Conservation (phyloP, 2,797 vertebrate species). For the Glossophaga mutica region DNA sequence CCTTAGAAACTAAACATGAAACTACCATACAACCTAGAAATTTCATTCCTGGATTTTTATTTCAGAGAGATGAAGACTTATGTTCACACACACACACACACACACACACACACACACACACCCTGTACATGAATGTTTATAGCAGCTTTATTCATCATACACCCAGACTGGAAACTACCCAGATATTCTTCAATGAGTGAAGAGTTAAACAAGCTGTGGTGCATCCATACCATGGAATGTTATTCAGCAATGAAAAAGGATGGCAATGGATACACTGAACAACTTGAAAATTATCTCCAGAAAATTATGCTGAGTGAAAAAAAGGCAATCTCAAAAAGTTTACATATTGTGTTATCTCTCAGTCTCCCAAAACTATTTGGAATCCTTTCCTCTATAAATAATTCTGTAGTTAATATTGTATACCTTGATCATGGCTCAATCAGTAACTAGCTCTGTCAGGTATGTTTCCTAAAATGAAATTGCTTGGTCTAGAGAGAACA, state of each 20-base stretch:
- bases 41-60: background rate
- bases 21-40: background rate
- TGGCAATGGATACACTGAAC: background rate
- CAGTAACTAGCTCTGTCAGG: background rate
- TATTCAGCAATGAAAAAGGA: background rate
- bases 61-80: background rate
- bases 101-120: background rate
- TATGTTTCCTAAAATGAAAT: background rate
- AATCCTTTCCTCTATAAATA: background rate
- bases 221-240: background rate
- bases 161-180: background rate
- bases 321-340: background rate
- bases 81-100: background rate
- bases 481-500: background rate
- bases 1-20: background rate
- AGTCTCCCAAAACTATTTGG: background rate
- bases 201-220: background rate
- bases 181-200: background rate
- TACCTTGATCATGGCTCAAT: background rate
- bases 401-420: background rate
- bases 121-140: background rate
- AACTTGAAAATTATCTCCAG: background rate
- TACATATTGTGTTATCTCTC: background rate
- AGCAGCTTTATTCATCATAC: background rate
- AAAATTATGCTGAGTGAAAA: background rate